These are phyloP conservation scores for Phrixothrix hirtus DNA, from an alignment of 2,888 invertebrate genomes.

Conservation along the genomic window DNA sequence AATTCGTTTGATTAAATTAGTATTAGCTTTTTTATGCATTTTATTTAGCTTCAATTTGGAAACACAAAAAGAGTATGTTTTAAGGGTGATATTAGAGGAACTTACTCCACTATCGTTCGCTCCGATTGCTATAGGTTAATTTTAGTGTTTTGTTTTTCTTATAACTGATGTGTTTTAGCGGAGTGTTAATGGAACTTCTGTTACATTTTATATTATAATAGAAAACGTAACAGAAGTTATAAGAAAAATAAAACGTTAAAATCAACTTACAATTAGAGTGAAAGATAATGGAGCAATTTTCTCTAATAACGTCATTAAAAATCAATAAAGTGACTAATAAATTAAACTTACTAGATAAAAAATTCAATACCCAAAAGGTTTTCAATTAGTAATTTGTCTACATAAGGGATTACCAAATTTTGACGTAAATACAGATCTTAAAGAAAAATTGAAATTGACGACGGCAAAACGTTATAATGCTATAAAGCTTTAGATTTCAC, in stretches of 20 bases:
- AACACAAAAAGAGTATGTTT: slow-evolving; percentile 70
- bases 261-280: too few relatives aligned
- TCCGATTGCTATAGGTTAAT: slow-evolving; percentile 61
- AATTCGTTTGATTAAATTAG: slow-evolving; percentile 67
- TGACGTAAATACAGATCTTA: slow-evolving; percentile 67
- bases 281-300: too few relatives aligned
- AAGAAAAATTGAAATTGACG: slow-evolving; percentile 75
- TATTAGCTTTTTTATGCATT: slow-evolving; percentile 10
- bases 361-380: slow-evolving; percentile 75
- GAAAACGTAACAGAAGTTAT: too few relatives aligned
- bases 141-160: neutral
- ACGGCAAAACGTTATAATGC: slow-evolving; percentile 82
- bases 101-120: slow-evolving; percentile 69
- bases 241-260: too few relatives aligned
- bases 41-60: slow-evolving; percentile 65
- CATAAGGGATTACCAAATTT: slow-evolving; percentile 65
- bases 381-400: slow-evolving; percentile 67
- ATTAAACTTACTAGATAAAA: slow-evolving; percentile 67
- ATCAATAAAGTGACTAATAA: slow-evolving; percentile 71
- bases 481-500: slow-evolving; percentile 77
- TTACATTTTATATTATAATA: slow-evolving; percentile 77
- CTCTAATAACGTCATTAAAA: too few relatives aligned
- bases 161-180: slow-evolving; percentile 62
- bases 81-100: slow-evolving; percentile 63
- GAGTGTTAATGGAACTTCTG: slow-evolving; percentile 63